These are phyloP conservation scores for Pachycephus smyrnensis DNA, from an alignment of 2,888 invertebrate species.

Conservation along the genomic window DNA sequence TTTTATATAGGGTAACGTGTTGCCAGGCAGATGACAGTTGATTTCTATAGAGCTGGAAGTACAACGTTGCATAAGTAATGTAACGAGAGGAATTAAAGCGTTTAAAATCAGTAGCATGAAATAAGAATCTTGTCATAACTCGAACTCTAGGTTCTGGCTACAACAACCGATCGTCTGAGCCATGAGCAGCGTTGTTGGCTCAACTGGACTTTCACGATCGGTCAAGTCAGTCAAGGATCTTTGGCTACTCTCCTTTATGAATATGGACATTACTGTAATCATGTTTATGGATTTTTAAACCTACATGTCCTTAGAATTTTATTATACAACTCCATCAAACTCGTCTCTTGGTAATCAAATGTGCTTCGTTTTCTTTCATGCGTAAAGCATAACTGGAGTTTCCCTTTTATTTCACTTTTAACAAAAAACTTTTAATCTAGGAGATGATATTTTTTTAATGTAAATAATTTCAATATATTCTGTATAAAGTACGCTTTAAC, in stretches of 20 bases:
- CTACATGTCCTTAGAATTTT: not conserved
- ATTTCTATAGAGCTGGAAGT: not conserved
- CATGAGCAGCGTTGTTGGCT: not conserved
- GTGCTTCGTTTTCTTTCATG: no score
- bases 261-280: conserved; percentile 33
- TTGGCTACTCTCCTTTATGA: conserved; percentile 37
- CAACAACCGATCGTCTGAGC: not conserved
- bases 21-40: not conserved
- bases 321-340: not conserved
- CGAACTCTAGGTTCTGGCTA: not conserved
- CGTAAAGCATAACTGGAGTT: no score
- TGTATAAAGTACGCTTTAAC: not conserved
- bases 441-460: not conserved
- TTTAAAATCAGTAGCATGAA: not conserved
- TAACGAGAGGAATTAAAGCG: not conserved
- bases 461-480: not conserved
- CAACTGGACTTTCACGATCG: conserved; percentile 53
- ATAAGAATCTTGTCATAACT: not conserved
- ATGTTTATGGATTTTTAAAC: not conserved
- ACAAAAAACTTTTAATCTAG: not conserved
- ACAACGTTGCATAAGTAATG: not conserved
- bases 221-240: conserved; percentile 55
- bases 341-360: not conserved
- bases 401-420: not conserved
- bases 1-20: not conserved